Base-by-base conservation (phyloP, 2,797 vertebrate genomes). In the Gobio occitaniae region DNA sequence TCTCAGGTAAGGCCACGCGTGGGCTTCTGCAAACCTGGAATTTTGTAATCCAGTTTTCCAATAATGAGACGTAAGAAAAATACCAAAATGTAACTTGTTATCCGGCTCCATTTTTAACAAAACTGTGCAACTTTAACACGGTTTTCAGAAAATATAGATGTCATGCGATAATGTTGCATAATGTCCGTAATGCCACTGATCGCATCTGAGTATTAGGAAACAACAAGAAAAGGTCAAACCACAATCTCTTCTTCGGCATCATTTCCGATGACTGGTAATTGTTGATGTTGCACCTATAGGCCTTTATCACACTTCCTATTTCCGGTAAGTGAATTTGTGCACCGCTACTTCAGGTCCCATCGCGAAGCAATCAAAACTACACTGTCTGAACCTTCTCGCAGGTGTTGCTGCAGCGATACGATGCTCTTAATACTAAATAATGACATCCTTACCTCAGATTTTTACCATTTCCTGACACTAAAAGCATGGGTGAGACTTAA, bases 1-100 rank as follows among this genome's bases (percentile, higher is more conserved):
- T 94, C 96, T 86, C 96, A 97, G 96, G 96, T 96, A 79, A 84
- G 84, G 38, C 6, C n/a, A 36, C 6, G 0, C 44, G 11, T 38
- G 19, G 10, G 3, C 52, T 32, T 4, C 48, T 19, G 8, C 71
- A 74, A 17, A 74, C 48, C 9, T 41, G 74, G 36, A 59, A 59
- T 32, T 65, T 16, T 65, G 63, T 32, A 3, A 65, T 36, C 52
- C 9, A 38, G 50, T n/a, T 54, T 56, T 38, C 12, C 32, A n/a
- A 13, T 15, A 77, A 4, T n/a, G 17, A 21, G 56, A 52, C 0
- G 10, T 6, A 10, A 36, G 52, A 4, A 15, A n/a, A 21, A 8
- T 16, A 16, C 2, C 25, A 15, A 29, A 38, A 74, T 38, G 2
- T 72, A 72, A 47, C 12, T 63, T 15, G 61, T 63, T 29, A 4